Base-by-base conservation (phyloP, 2,797 vertebrate genomes). In the Pipistrellus pygmaeus region DNA sequence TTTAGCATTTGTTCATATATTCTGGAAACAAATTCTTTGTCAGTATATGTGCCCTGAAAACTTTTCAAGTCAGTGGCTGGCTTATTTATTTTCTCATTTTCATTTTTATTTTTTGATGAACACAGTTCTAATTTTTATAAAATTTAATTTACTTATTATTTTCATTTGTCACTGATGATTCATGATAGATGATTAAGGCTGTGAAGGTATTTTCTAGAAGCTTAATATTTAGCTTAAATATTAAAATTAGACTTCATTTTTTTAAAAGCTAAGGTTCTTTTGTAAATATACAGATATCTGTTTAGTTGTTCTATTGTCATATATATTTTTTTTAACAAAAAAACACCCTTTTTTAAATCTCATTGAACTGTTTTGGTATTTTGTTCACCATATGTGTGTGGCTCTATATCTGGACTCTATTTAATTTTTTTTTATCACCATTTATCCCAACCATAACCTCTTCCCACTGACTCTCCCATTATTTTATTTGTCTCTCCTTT, bases 81-180 rank as follows among this genome's bases (percentile, higher is more conserved):
- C 9, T 68, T 68, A 17, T 72, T 38, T 71, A 7, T 62, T 73
- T 68, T 78, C 7, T 85, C 17, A 62, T 35, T 48, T 30, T 38
- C 6, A 9, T 13, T 30, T 21, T 64, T 53, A 30, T 7, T 53
- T 41, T 53, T 87, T 53, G 14, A 53, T 88, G 76, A 82, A 11
- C 13, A 35, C 21, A 75, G 30, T 35, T 87, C 17, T 46, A 88
- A 81, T 21, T 72, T 64, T 82, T 27, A 73, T 93, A 21, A 86
- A 62, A 17, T 12, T 93, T 87, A 73, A 35, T 73, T 80, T 55
- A 51, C 3, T 23, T 64, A 6, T 25, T 80, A 41, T 80, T 57
- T 57, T 38, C 41, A 21, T 77, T 89, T 69, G 48, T 69, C 51
- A n/a, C 69, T 86, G 53, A 13, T 80, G 41, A 10, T 41, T 80